Evolutionary conservation across 2,888 invertebrate genomes (phyloP), one percentile per base, ranked within the genome.

Genomic region (Lepas anatifera): DNA sequence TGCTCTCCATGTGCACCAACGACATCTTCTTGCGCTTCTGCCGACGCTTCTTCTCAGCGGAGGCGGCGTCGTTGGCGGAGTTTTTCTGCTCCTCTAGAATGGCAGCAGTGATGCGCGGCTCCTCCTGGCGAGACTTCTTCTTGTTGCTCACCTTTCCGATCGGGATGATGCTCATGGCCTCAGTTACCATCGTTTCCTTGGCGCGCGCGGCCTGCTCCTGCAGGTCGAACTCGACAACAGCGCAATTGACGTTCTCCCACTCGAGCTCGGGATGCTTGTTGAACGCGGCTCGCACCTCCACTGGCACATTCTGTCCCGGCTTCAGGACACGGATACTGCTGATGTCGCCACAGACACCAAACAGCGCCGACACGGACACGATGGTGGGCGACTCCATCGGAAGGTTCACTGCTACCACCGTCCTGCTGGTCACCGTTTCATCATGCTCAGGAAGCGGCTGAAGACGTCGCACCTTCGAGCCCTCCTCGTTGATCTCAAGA

Each of bases 351-450:
- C 92, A 95, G 69, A 86, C 84, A 18, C 89, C 87, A 81, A 96
- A 95, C 73, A 95, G 81, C 78, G 94, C 90, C 0, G 94, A 93
- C n/a, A 95, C 92, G 75, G 87, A 88, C 80, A 95, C 95, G 64
- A 95, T 92, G 13, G 89, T 87, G 0, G 94, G 87, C 75, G 87
- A 89, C 58, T 93, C 92, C 70, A 89, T 84, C 0, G 93, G 92
- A 81, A 95, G 85, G 78, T 89, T 86, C 37, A 91, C 88, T 2
- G 90, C 94, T 43, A 96, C 89, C 29, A 96, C 89, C 0, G 95
- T 95, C 75, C 95, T 85, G 0, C 94, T 94, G 0, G 94, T 92
- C 68, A 93, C 90, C 0, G 95, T 93, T 81, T 95, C 95, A 77
- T 95, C 95, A 80, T 90, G 90, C 70, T 88, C 87, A 3, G 95